Conservation (phyloP, 2,888 invertebrate species). For the Pediacus dermestoides region DNA sequence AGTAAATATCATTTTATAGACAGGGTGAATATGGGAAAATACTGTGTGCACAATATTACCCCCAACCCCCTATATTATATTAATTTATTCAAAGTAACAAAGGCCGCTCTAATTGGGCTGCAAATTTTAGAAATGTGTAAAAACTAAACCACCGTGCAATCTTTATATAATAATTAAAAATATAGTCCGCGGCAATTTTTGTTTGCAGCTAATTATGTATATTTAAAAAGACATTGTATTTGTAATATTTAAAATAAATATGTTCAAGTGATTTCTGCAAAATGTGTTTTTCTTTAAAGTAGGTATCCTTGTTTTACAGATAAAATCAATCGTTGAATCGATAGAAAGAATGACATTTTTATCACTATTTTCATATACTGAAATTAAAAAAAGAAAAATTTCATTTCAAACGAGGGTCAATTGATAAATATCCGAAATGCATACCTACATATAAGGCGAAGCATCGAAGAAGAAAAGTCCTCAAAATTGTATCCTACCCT, state of each 20-base stretch:
- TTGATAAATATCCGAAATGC: too few relatives aligned
- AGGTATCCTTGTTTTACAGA: constrained; percentile 4
- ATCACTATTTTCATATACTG: not conserved
- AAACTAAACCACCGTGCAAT: constrained; percentile 43
- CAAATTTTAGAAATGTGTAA: constrained; percentile 35
- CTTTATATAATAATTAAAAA: constrained; percentile 33
- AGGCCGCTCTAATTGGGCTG: constrained; percentile 26
- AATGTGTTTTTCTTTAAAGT: constrained; percentile 12
- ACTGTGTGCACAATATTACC: constrained; percentile 18
- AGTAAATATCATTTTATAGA: constrained; percentile 17
- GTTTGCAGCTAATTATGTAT: constrained; percentile 45
- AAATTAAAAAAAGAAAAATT: constrained; percentile 2
- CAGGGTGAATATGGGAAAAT: constrained; percentile 22
- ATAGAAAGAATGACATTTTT: constrained; percentile 11
- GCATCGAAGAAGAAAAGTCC: too few relatives aligned
- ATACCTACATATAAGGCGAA: too few relatives aligned
- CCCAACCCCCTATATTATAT: constrained; percentile 15
- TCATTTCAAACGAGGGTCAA: too few relatives aligned
- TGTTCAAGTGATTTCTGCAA: constrained; percentile 39
- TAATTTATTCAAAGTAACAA: constrained; percentile 17
- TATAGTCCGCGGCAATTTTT: constrained; percentile 36
- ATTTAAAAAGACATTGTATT: constrained; percentile 44
- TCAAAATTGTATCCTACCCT: too few relatives aligned
- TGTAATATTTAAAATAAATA: constrained; percentile 50
- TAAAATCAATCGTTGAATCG: constrained; percentile 11